Conservation (phyloP, 2,113 vertebrate genomes). For the Semnornis frantzii region DNA sequence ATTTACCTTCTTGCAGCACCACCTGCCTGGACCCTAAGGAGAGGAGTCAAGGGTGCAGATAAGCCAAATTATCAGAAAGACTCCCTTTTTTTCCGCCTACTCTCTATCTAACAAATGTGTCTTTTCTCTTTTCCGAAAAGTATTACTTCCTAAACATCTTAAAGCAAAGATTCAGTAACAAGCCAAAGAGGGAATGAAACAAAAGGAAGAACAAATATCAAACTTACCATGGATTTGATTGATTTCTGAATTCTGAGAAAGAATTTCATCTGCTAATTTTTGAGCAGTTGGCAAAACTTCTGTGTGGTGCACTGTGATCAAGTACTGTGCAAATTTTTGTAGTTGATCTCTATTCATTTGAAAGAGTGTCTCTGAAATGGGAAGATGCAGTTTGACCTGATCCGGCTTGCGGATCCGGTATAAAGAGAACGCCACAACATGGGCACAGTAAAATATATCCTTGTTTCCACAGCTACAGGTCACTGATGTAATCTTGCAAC, state of each 20-base stretch:
- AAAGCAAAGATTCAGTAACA: not conserved
- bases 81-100: not conserved
- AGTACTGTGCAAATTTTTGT: slow-evolving; percentile 99
- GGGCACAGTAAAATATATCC: slow-evolving; percentile 99
- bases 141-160: not conserved
- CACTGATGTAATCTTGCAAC: slow-evolving; percentile 96
- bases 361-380: slow-evolving; percentile 98
- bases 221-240: slow-evolving; percentile 98
- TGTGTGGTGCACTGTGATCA: slow-evolving; percentile 98
- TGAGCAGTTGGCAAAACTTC: slow-evolving; percentile 98
- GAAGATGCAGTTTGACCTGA: slow-evolving; percentile 98
- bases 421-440: slow-evolving; percentile 96
- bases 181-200: not conserved
- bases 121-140: not conserved
- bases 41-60: not conserved
- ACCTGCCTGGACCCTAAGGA: not conserved
- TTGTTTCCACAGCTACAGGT: slow-evolving; percentile 99
- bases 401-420: slow-evolving; percentile 98
- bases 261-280: slow-evolving; percentile 97
- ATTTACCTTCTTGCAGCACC: not conserved
- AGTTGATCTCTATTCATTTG: slow-evolving; percentile 99
- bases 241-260: slow-evolving; percentile 98
- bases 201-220: not conserved
- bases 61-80: not conserved
- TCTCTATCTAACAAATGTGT: not conserved